Base-by-base conservation (phyloP, 2,113 vertebrate species). In the Melanerpes aurifrons region DNA sequence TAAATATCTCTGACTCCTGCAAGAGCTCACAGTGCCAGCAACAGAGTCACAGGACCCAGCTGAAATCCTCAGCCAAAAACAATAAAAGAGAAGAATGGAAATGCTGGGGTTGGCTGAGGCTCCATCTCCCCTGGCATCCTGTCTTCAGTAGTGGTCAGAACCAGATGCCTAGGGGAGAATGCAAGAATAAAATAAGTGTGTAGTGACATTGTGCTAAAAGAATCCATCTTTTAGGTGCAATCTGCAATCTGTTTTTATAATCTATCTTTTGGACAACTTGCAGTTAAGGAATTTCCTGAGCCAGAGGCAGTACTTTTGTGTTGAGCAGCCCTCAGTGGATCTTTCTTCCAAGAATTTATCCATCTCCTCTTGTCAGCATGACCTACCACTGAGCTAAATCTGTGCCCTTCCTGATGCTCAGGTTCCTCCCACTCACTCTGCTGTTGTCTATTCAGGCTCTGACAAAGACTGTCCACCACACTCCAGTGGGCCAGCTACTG, bases 81-180 rank as follows among this genome's bases (percentile, higher is more conserved):
- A 61, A 10, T 2, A 20, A 8, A 16, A 57, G 8, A 75, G 3
- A 70, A n/a, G 61, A 66, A 73, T 4, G 35, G 29, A 13, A 32
- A 10, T 4, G 13, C 45, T 69, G 71, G 32, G 17, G 40, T 43
- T 64, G 87, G 59, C 59, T 47, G 57, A 40, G 22, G 40, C n/a
- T 67, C 8, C 35, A 15, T 21, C 19, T 3, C 10, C 13, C 15
- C 24, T 1, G 12, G 43, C 58, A 43, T 58, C 87, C 82, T 10
- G 26, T 14, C 19, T 28, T 47, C 75, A 82, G 25, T 15, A 56
- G n/a, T 6, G 31, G 40, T 25, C n/a, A 88, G 31, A 70, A 63
- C 0, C 22, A 58, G 12, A 25, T 26, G 3, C 32, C 58, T 3
- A 11, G 19, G 15, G 21, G 24, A 43, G 10, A 81, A 59, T 2